Evolutionary conservation across 2,797 vertebrate genomes (phyloP).

Genomic region (Schizothorax lantsangensis): DNA sequence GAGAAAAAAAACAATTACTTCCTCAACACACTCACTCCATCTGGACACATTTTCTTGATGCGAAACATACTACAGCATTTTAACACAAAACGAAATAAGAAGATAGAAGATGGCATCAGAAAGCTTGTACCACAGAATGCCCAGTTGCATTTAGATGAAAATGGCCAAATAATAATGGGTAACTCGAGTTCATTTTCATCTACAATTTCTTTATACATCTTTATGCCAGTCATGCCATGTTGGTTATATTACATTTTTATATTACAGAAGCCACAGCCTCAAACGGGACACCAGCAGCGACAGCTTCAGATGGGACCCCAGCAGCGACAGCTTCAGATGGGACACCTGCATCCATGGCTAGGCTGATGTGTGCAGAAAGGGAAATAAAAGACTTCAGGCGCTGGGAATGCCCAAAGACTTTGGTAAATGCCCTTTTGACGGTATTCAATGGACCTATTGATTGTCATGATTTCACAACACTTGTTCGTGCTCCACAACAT

Average conservation of each 20-base stretch:
- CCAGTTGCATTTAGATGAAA: neutral
- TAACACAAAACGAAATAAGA: neutral
- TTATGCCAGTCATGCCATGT: neutral
- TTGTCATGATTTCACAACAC: no score
- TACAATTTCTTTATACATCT: neutral
- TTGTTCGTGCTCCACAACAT: no score
- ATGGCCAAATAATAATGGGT: neutral
- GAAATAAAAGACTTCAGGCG: neutral
- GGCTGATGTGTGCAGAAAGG: neutral
- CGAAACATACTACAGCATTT: conserved; percentile 2
- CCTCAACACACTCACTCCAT: conserved; percentile 2
- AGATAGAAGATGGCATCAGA: neutral
- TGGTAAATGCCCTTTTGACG: neutral
- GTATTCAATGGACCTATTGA: neutral
- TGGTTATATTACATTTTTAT: neutral
- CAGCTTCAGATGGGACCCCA: neutral
- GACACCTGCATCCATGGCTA: neutral
- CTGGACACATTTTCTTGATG: conserved; percentile 3
- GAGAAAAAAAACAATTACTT: conserved; percentile 17
- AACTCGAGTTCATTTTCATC: neutral
- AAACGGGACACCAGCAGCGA: neutral
- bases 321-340: neutral
- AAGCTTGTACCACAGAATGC: conserved; percentile 2
- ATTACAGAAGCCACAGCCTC: neutral
- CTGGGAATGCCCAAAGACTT: neutral